Conservation (phyloP, 2,797 vertebrate species). For the Molossus alvarezi region DNA sequence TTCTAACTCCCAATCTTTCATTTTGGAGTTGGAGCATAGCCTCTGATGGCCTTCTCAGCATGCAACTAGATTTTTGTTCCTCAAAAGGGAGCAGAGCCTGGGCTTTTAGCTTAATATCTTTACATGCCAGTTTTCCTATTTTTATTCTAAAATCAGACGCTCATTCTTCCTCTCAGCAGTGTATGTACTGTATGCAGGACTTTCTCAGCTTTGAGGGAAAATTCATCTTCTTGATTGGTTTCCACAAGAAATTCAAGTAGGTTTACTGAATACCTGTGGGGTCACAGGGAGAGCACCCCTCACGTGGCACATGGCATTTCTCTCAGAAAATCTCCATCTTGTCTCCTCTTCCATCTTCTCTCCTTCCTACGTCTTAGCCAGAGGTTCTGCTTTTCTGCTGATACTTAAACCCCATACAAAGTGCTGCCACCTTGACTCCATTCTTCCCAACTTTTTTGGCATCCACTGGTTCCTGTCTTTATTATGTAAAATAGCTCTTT, state of each 20-base stretch:
- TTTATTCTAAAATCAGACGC: neutral
- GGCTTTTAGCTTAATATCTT: neutral
- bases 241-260: constrained; percentile 35
- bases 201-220: constrained; percentile 20
- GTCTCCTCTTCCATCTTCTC: neutral
- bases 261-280: neutral
- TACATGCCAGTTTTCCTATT: neutral
- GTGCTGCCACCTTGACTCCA: neutral
- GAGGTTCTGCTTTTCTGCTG: neutral
- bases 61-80: neutral
- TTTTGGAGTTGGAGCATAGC: neutral
- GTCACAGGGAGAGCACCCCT: neutral
- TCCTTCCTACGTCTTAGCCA: neutral
- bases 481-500: constrained; percentile 16
- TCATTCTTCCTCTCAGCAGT: neutral
- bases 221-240: neutral
- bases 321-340: neutral
- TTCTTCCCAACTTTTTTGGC: neutral
- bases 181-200: neutral
- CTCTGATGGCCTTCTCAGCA: neutral
- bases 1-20: constrained; percentile 1
- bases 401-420: neutral
- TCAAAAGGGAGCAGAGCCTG: neutral
- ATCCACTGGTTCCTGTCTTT: neutral
- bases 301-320: neutral